Base-by-base conservation (phyloP, 2,888 invertebrate genomes). In the Sphaeridia pumilis region DNA sequence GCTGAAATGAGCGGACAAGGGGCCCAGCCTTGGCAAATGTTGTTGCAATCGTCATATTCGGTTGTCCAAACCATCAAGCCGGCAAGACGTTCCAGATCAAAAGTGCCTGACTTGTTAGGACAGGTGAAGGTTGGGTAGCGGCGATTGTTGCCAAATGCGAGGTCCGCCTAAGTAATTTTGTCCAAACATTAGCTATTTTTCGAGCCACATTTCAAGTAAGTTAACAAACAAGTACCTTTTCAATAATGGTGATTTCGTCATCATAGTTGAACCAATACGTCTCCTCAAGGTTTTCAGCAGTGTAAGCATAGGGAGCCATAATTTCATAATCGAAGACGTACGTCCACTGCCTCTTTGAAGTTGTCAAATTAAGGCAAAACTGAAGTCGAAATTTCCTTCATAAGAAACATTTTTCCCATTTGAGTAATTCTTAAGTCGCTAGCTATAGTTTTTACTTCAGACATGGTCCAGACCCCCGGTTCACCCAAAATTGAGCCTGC, bases 241-340 rank as follows among this genome's bases (percentile, higher is more conserved):
- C 20, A 31, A 20, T 17, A 14, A 27, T 38, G 46, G 50, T 46
- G 2, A 25, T 20, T n/a, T 42, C 44, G 31, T 54, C 45, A 26
- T 56, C 56, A 36, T 46, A 56, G 24, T 49, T 49, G 4, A 56
- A 31, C 52, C 52, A 56, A 14, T 35, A 25, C 1, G 47, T 31
- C 10, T 46, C 43, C 21, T 42, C 47, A 26, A 38, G 44, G 3
- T n/a, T n/a, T n/a, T n/a, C n/a, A n/a, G n/a, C n/a, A n/a, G n/a
- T n/a, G n/a, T n/a, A n/a, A n/a, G n/a, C n/a, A n/a, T n/a, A n/a
- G n/a, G n/a, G n/a, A n/a, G n/a, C n/a, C n/a, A n/a, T n/a, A n/a
- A n/a, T n/a, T n/a, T 17, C 36, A 17, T 20, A 20, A 7, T 17
- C 20, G 4, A 36, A 3, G 10, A 20, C 36, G 3, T 17, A 4